Evolutionary conservation across 2,888 invertebrate genomes (phyloP).

Genomic region (Xestobium rufovillosum): DNA sequence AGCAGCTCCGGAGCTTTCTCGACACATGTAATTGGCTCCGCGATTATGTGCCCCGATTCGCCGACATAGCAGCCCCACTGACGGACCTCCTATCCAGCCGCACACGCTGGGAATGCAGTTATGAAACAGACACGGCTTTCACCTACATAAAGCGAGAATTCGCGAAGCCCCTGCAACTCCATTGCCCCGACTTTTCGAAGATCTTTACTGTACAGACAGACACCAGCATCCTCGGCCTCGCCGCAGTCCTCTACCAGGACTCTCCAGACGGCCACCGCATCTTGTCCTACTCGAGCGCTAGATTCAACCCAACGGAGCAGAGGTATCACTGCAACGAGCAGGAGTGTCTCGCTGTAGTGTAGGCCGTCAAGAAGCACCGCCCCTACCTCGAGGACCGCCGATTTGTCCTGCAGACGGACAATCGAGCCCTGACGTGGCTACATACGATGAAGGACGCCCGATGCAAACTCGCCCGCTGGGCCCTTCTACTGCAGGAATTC

Average conservation of each 20-base stretch:
- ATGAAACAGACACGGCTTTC: too few relatives aligned
- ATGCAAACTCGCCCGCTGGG: conserved; percentile 19
- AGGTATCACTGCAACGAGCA: conserved; percentile 22
- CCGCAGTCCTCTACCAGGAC: conserved; percentile 25
- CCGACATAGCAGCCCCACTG: too few relatives aligned
- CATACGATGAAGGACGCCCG: conserved; percentile 12
- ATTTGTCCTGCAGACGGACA: conserved; percentile 22
- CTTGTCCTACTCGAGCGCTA: conserved; percentile 20
- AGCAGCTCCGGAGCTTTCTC: too few relatives aligned
- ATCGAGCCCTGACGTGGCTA: conserved; percentile 18
- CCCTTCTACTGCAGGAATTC: conserved; percentile 21
- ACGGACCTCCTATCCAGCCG: too few relatives aligned
- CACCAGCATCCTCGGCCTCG: conserved; percentile 18
- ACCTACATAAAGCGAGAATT: too few relatives aligned
- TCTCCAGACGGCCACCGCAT: conserved; percentile 9
- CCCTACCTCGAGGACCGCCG: conserved; percentile 21
- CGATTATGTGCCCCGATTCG: too few relatives aligned
- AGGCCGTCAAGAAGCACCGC: conserved; percentile 22
- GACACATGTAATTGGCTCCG: too few relatives aligned
- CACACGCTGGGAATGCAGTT: too few relatives aligned
- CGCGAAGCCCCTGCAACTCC: too few relatives aligned
- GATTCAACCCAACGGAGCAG: conserved; percentile 9
- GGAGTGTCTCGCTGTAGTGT: conserved; percentile 23
- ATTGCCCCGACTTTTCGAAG: conserved; percentile 17
- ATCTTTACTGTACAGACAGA: conserved; percentile 22